Evolutionary conservation across 2,113 vertebrate genomes (phyloP).

Genomic region (Catharus minimus): DNA sequence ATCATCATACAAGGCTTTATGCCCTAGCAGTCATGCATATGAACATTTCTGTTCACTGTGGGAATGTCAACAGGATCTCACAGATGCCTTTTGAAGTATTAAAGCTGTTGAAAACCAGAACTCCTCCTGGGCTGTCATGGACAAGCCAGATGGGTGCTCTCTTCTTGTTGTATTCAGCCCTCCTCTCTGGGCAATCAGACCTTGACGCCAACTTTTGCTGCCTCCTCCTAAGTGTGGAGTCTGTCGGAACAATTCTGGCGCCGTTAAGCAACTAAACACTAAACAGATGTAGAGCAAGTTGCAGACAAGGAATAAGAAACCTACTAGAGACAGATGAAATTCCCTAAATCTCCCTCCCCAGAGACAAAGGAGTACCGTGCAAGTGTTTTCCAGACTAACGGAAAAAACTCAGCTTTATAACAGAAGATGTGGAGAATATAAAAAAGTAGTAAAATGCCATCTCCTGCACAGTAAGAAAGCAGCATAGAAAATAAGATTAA

Average conservation of each 20-base stretch:
- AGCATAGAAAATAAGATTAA: neutral
- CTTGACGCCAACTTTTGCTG: neutral
- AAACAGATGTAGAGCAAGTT: neutral
- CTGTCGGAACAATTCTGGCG: accelerated
- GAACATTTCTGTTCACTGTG: neutral
- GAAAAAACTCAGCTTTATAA: neutral
- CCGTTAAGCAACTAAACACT: neutral
- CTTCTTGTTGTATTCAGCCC: neutral
- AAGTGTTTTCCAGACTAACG: neutral
- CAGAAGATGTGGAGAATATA: neutral
- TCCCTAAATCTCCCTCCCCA: neutral
- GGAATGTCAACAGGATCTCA: neutral
- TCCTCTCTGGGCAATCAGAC: neutral
- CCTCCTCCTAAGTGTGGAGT: neutral
- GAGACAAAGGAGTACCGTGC: neutral
- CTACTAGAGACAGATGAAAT: neutral
- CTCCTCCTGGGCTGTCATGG: accelerated
- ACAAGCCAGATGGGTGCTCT: neutral
- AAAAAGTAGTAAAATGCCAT: neutral
- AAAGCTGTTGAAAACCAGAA: neutral
- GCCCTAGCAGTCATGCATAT: neutral
- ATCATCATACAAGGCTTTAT: neutral
- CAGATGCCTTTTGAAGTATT: neutral
- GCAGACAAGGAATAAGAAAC: neutral
- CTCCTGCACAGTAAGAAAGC: neutral